Base-by-base conservation (phyloP, 2,888 invertebrate species). In the Anaspis maculata region DNA sequence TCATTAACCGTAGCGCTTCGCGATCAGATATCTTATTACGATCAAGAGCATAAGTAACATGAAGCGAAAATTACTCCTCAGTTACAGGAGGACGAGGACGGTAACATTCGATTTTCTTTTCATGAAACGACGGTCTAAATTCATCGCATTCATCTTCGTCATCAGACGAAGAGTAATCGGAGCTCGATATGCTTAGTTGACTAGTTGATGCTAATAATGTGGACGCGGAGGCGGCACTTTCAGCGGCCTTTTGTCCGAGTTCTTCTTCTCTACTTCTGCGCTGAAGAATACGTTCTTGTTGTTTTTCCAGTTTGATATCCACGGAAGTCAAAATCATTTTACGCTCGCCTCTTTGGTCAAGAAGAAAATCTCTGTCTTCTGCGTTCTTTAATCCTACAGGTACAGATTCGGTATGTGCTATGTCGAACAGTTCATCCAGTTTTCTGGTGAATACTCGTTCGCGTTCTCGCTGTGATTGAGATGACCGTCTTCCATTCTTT, bases 301-400 rank as follows among this genome's bases (percentile, higher is more conserved):
- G 27, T 30, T 28, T 14, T 23, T 30, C 23, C 13, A 23, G 21
- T 10, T n/a, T n/a, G n/a, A n/a, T n/a, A n/a, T n/a, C n/a, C n/a
- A n/a, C n/a, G n/a, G n/a, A n/a, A n/a, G n/a, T n/a, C n/a, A n/a
- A n/a, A n/a, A n/a, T n/a, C n/a, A n/a, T n/a, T n/a, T n/a, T n/a
- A n/a, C n/a, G n/a, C n/a, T n/a, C n/a, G n/a, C n/a, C n/a, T n/a
- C n/a, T n/a, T 25, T 55, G 49, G 15, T 34, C 26, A 21, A 39
- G 25, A 31, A 52, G 48, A 40, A 54, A 51, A 9, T 34, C 27
- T 43, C 34, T 56, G 38, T 48, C 48, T 45, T 49, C 45, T 4
- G 49, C 47, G 40, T 49, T 49, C 43, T 49, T 48, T 25, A 53
- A 52, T 34, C 13, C 14, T 30, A 47, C 19, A 3, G 52, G 15